A percentile compares a stretch with the other conserved stretches of the same genome.
Evolutionary conservation across 2,113 vertebrate species (phyloP).

Genomic region (Psilopsiagon aurifrons): DNA sequence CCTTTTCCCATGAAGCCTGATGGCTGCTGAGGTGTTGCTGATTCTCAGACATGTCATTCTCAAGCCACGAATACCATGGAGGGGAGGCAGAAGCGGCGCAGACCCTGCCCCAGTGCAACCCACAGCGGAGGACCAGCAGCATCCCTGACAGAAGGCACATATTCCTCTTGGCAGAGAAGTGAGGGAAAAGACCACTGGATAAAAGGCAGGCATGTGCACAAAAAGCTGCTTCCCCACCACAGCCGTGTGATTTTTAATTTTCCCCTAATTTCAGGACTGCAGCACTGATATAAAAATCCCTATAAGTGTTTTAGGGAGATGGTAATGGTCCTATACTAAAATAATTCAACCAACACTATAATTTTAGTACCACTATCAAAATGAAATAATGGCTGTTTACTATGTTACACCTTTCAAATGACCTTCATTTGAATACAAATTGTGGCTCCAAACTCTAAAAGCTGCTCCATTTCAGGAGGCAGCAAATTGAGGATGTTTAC

Average conservation of each 20-base stretch:
- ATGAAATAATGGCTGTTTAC: conserved; percentile 87
- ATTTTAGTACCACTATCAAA: conserved; percentile 87
- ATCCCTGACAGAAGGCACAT: background rate
- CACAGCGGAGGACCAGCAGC: background rate
- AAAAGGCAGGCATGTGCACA: conserved; percentile 12
- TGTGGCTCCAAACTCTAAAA: conserved; percentile 75
- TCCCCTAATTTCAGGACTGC: conserved; percentile 78
- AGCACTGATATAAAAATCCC: conserved; percentile 70
- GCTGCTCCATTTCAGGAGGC: conserved; percentile 72
- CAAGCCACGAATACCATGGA: background rate
- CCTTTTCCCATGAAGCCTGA: background rate
- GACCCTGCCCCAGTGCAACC: background rate
- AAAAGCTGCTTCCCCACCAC: conserved; percentile 45
- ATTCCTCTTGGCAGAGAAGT: background rate
- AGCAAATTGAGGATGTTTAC: conserved; percentile 55
- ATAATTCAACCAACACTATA: conserved; percentile 87
- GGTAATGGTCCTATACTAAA: conserved; percentile 82
- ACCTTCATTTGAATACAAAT: conserved; percentile 86
- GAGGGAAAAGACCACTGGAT: background rate
- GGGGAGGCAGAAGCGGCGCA: background rate
- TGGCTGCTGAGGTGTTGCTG: accelerated
- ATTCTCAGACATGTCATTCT: background rate
- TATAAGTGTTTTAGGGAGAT: conserved; percentile 80
- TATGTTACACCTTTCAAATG: conserved; percentile 83
- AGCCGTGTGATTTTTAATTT: conserved; percentile 77